Base-by-base conservation (phyloP, 2,888 invertebrate genomes). In the Hedychridium roseum region DNA sequence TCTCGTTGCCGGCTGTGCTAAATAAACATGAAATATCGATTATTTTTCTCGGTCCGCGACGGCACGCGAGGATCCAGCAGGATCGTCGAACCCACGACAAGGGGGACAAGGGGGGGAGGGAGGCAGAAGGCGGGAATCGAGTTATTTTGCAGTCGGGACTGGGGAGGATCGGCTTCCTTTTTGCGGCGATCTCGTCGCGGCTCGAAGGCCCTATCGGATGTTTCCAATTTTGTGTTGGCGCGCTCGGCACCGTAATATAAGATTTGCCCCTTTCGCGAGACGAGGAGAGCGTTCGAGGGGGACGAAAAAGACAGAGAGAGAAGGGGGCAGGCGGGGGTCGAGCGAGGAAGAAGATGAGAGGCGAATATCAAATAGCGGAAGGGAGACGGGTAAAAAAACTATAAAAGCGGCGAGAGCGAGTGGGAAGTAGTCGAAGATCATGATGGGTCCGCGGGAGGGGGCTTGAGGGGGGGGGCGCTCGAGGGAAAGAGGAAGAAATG, bases 141-240 rank as follows among this genome's bases (percentile, higher is more conserved):
- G 36, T 45, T 45, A 45, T 50, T 50, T 50, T 41, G 40, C 40
- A 32, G 40, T 45, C 50, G 34, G 28, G 45, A 35, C 45, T 36
- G 31, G 20, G 1, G 27, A 18, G 30, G 37, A 32, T 12, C 44
- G 37, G 26, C 21, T 48, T 48, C 21, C 48, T 48, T 51, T 51
- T 51, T 48, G 39, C 39, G 23, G 35, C 31, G 5, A 23, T 23
- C 23, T 23, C 17, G 48, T 41, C 47, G 37, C 49, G 35, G 31
- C 15, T 30, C 21, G 50, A 47, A 50, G 35, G 48, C 38, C 43
- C 51, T 54, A 43, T 59, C 55, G 59, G 57, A 60, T 57, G 60
- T 65, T 68, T 65, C 66, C 64, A 64, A 70, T 70, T 68, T 68
- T 68, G 52, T 66, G 62, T 65, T 57, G 60, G 56, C 55, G 49